These are phyloP conservation scores for Ariolimax columbianus DNA, from an alignment of 2,888 invertebrate genomes.

Conservation along the genomic window DNA sequence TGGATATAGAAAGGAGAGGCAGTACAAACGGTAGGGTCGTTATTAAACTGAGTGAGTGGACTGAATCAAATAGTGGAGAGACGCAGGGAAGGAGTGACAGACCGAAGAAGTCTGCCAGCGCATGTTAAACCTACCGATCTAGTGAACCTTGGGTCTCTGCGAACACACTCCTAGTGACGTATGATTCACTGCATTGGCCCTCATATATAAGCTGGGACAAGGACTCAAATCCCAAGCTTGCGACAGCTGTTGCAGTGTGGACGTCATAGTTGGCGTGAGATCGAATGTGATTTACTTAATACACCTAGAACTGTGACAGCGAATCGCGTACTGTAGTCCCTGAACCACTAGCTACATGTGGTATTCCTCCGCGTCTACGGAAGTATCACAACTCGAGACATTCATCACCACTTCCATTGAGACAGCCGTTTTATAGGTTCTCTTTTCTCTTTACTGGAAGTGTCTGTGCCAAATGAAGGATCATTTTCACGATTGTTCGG, in stretches of 20 bases:
- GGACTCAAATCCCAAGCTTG: not conserved
- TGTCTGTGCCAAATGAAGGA: too few relatives aligned
- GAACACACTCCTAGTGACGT: constrained; percentile 15
- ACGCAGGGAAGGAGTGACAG: constrained; percentile 2
- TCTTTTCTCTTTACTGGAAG: too few relatives aligned
- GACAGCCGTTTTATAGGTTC: not conserved
- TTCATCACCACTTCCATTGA: not conserved
- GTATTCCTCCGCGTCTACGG: not conserved
- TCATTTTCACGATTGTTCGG: not conserved
- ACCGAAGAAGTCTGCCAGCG: constrained; percentile 1
- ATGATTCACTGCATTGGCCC: not conserved
- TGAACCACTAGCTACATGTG: too few relatives aligned
- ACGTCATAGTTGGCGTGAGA: not conserved
- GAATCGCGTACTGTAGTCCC: too few relatives aligned
- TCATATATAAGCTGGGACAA: constrained; percentile 16
- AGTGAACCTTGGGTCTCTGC: not conserved
- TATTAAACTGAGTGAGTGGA: not conserved
- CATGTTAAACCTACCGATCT: not conserved
- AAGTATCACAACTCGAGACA: not conserved
- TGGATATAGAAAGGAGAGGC: constrained; percentile 24
- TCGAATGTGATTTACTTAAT: not conserved
- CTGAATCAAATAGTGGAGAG: not conserved
- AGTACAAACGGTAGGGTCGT: not conserved
- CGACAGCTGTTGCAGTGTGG: constrained; percentile 16
- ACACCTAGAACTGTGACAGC: not conserved